Evolutionary conservation across 2,113 vertebrate genomes (phyloP), one percentile per base, ranked within the genome.

Genomic region (Dromiciops gliroides): DNA sequence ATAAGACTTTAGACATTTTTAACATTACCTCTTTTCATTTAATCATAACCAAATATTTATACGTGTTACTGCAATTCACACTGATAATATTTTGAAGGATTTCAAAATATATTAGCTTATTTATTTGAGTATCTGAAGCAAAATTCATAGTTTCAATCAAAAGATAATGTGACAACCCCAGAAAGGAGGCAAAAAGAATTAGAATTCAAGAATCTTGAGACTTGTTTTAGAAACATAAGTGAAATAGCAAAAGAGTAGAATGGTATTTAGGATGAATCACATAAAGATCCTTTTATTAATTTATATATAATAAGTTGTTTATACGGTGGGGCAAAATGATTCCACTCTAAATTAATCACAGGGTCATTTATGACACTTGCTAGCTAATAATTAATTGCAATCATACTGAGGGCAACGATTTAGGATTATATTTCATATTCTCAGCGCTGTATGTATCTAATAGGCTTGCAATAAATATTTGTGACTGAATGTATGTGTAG

Each of bases 31-130:
- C n/a, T 88, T 95, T 88, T 92, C 89, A 48, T 67, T 4, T n/a
- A 48, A 14, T 53, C 1, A 51, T 94, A 25, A 95, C 37, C 47
- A 83, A 89, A 89, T 12, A 49, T 37, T 67, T 37, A 47, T 8
- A 44, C 16, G 4, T 89, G 75, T 49, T 51, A 91, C 49, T 92
- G 51, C 49, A 92, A 2, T 89, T 31, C 91, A 90, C 56, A 92
- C 48, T 75, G 12, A 75, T n/a, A 19, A 67, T 37, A 67, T n/a
- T 67, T 67, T 67, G 60, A 67, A 89, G 23, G 5, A 89, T 96
- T 95, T 92, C 23, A 50, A n/a, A 92, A 50, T 22, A 9, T 75
- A 56, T 97, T 94, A 92, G 51, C 51, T 95, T 93, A 51, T 52
- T 47, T 16, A 88, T 8, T 89, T 26, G 93, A 37, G 91, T 88